Conservation (phyloP, 2,888 invertebrate species). For the Drosophila peninsularis region DNA sequence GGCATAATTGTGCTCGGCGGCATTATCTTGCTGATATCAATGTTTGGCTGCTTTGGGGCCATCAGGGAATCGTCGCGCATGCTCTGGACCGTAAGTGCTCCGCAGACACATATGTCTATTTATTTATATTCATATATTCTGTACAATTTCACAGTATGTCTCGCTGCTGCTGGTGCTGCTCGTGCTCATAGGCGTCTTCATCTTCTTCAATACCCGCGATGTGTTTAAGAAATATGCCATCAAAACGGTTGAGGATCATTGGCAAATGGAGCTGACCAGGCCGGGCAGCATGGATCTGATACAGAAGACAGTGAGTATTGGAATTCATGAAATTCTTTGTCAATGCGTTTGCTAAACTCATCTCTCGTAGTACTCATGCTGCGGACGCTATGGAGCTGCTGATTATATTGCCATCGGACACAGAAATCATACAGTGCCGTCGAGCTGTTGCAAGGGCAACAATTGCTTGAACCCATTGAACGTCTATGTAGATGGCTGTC, state of each 20-base stretch:
- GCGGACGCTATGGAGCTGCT: conserved; percentile 76
- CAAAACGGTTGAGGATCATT: conserved; percentile 66
- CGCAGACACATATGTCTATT: neutral
- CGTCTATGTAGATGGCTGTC: conserved; percentile 72
- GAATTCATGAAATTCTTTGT: neutral
- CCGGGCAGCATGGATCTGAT: conserved; percentile 77
- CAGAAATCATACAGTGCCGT: conserved; percentile 56
- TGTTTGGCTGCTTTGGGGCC: conserved; percentile 80
- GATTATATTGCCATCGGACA: conserved; percentile 71
- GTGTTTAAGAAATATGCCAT: conserved; percentile 75
- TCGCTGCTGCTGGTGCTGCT: conserved; percentile 67
- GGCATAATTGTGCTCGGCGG: conserved; percentile 75
- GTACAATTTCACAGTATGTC: conserved; percentile 58
- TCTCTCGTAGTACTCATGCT: conserved; percentile 74
- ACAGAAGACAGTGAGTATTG: conserved; percentile 67
- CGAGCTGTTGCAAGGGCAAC: conserved; percentile 77
- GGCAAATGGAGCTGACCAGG: conserved; percentile 67
- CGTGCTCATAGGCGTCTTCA: conserved; percentile 64
- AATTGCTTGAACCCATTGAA: conserved; percentile 79
- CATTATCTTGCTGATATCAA: conserved; percentile 71
- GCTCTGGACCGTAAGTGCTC: conserved; percentile 74
- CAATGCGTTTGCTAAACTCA: neutral
- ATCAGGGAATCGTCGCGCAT: conserved; percentile 78
- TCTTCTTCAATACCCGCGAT: conserved; percentile 64
- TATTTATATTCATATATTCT: neutral